These are phyloP conservation scores for Microtus richardsoni DNA, from an alignment of 2,113 vertebrate genomes.

Conservation along the genomic window DNA sequence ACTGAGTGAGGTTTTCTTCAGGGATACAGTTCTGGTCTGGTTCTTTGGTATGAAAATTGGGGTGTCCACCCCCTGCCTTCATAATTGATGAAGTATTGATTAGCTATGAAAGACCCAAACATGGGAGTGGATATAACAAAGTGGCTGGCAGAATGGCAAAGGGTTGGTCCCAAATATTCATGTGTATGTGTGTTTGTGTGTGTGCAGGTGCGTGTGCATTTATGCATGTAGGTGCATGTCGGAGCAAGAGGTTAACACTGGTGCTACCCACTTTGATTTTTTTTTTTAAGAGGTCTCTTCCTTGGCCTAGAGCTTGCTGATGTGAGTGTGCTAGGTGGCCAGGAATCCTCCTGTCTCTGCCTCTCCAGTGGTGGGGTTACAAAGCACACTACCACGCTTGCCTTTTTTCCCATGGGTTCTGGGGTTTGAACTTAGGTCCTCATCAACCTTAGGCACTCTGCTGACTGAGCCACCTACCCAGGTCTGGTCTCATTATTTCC, in stretches of 20 bases:
- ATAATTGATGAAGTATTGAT: neutral
- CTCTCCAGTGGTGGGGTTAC: neutral
- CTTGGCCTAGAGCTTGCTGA: neutral
- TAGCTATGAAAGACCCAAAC: neutral
- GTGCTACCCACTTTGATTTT: neutral
- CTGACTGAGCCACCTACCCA: neutral
- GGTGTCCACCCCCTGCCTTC: neutral
- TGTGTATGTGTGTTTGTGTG: neutral
- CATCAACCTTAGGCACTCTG: neutral
- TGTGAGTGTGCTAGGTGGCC: neutral
- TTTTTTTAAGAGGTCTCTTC: neutral
- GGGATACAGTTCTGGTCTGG: neutral
- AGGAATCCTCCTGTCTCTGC: neutral
- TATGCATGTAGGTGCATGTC: neutral
- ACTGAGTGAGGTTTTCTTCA: neutral
- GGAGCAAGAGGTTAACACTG: neutral
- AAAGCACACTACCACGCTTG: neutral
- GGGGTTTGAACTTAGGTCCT: neutral
- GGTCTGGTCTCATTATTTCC: neutral
- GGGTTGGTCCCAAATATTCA: neutral
- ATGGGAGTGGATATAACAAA: neutral
- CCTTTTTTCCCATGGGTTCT: neutral
- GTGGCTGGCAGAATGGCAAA: neutral
- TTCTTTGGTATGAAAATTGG: neutral
- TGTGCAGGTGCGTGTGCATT: neutral